Evolutionary conservation across 2,888 invertebrate genomes (phyloP), one percentile per base, ranked within the genome.

Genomic region (Yponomeuta evonymella): DNA sequence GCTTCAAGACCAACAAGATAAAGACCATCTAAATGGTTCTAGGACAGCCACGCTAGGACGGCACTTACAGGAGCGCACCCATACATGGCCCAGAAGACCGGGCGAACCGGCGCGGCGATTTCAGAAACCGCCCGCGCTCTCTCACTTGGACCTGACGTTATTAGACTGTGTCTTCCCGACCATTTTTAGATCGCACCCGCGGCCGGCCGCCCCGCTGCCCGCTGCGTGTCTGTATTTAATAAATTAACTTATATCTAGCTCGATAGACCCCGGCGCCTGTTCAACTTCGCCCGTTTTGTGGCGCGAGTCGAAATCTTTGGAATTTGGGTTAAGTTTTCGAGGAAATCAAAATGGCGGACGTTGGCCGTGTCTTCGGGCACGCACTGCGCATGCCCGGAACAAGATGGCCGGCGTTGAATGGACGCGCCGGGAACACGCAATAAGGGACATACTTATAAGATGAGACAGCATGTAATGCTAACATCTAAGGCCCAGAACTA

Each of bases 1-100:
- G 97, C 89, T 97, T 97, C 94, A 97, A 97, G 94, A 97, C 95
- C 84, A 95, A 95, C 92, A 95, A 95, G 92, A 95, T 95, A 91
- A 95, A 95, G 93, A 93, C 94, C 83, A 94, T 94, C 93, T 94
- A 94, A 94, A 89, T 87, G 85, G 79, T 77, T 81, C 80, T 58
- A 79, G 80, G 80, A 80, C 79, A 84, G 85, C 83, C 86, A 70
- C 69, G 88, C 84, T 90, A 91, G 92, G 90, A 89, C 92, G 91
- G 91, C 90, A 91, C 90, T 78, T 58, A 87, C 89, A 89, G 90
- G 88, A 82, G 83, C 90, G 90, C 91, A 90, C 88, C 90, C 91
- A 90, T 90, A 90, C 90, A 90, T 69, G 64, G 78, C 75, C 72
- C 74, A 71, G 72, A 76, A 62, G 75, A 73, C 75, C 75, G 70